Conservation (phyloP, 2,113 vertebrate genomes). For the Oryzias celebensis region DNA sequence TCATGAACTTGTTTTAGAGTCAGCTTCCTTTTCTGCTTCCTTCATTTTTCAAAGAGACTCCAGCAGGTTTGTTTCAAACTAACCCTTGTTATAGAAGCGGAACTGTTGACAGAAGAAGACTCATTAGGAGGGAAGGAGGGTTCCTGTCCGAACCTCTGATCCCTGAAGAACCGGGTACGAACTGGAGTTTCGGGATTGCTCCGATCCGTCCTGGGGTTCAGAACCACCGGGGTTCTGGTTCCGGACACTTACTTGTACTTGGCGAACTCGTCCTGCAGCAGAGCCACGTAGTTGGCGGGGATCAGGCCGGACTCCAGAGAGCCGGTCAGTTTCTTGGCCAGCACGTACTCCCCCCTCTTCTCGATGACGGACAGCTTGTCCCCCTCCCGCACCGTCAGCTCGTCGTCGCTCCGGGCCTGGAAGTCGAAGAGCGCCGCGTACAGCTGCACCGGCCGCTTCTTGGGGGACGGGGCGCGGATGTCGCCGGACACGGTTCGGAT, state of each 20-base stretch:
- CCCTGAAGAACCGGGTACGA: no score
- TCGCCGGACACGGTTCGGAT: conserved; percentile 75
- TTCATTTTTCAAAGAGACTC: no score
- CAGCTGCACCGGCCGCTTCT: conserved; percentile 75
- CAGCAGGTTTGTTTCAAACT: no score
- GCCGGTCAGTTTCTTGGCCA: conserved; percentile 84
- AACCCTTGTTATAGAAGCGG: no score
- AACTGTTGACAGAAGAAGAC: no score
- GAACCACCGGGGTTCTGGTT: not conserved
- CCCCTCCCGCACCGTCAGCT: conserved; percentile 84
- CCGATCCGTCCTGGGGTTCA: not conserved
- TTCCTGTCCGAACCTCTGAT: no score
- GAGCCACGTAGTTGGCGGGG: conserved; percentile 84
- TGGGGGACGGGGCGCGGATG: conserved; percentile 71
- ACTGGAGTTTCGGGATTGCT: no score
- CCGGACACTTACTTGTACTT: conserved; percentile 83
- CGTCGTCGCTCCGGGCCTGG: conserved; percentile 81
- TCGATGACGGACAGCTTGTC: conserved; percentile 85
- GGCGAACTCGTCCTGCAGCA: conserved; percentile 80
- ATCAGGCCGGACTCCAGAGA: conserved; percentile 82
- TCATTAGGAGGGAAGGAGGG: no score
- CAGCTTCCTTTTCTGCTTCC: no score
- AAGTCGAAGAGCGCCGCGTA: conserved; percentile 85
- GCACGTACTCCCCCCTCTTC: conserved; percentile 84
- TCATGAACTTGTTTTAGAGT: no score